Base-by-base conservation (phyloP, 2,113 vertebrate species). In the Stictonetta naevosa region DNA sequence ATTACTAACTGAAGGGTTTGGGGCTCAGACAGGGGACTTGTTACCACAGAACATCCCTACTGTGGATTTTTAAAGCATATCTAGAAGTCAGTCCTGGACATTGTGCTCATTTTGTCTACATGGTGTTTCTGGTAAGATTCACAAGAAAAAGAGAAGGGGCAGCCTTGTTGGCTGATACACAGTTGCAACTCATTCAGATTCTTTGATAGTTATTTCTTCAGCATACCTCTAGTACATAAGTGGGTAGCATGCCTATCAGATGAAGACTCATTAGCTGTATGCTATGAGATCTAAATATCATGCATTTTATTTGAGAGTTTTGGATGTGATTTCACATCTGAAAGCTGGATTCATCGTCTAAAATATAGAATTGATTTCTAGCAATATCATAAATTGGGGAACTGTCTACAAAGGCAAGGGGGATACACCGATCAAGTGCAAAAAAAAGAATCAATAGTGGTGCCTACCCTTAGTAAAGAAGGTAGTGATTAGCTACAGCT, bases 401-500 rank as follows among this genome's bases (percentile, higher is more conserved):
- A 38, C 23, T 64, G 21, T 7, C 36, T 90, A 59, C 1, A 3
- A 19, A 92, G 21, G 23, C 79, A 75, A 34, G 16, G 53, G 23
- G 42, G 4, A 26, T 88, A 31, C 9, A 44, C 56, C 75, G 46
- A 86, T 91, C 48, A 90, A 71, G 33, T 56, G 20, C 5, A 31
- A 83, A 80, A 87, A 87, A 52, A 79, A 48, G 6, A 93, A 48
- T 40, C 55, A 6, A 40, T 69, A 69, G 44, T 55, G 28, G 23
- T 69, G 53, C 48, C 16, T 92, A 40, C 31, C 26, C 36, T 86
- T 94, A 22, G 20, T 84, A 73, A 73, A 82, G 52, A 52, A 68
- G 19, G 53, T 68, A 66, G 40, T 82, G 53, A 92, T 95, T 97
- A 89, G 86, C 69, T 90, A 34, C 29, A 78, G 40, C 29, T 92